Evolutionary conservation across 2,113 vertebrate genomes (phyloP).

Genomic region (Microcebus murinus): DNA sequence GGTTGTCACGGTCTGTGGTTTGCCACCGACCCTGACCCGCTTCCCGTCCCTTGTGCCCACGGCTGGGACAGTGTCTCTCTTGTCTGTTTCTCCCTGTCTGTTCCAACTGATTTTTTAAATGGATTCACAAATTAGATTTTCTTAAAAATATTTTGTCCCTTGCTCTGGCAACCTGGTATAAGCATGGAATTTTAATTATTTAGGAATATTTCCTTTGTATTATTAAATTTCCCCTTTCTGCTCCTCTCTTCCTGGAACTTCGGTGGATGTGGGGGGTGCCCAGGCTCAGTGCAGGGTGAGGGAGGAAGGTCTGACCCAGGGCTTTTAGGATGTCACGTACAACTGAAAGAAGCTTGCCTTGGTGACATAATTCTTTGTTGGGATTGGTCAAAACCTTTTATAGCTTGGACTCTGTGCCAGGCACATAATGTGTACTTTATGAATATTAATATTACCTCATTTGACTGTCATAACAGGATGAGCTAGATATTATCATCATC

Average conservation of each 20-base stretch:
- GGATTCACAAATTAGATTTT: neutral
- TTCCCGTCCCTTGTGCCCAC: fast-evolving
- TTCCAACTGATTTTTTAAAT: neutral
- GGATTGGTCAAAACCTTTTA: neutral
- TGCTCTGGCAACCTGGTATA: neutral
- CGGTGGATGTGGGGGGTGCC: neutral
- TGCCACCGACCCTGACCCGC: fast-evolving
- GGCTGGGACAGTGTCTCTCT: neutral
- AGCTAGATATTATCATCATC: neutral
- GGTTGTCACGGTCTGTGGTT: neutral
- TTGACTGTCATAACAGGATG: neutral
- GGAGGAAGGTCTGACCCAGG: neutral
- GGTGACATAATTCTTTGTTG: neutral
- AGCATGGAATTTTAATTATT: neutral
- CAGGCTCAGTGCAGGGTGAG: fast-evolving
- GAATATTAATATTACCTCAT: neutral
- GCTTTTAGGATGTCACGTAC: no score
- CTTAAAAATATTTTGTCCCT: neutral
- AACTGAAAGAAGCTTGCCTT: neutral
- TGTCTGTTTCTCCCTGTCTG: neutral
- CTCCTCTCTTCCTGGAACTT: neutral
- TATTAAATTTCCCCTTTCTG: neutral
- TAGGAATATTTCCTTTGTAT: neutral
- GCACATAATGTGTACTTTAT: neutral
- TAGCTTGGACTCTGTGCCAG: neutral